A percentile compares a stretch with the other conserved stretches of the same genome.
Evolutionary conservation across 2,797 vertebrate species (phyloP).

Genomic region (Poecile montanus): DNA sequence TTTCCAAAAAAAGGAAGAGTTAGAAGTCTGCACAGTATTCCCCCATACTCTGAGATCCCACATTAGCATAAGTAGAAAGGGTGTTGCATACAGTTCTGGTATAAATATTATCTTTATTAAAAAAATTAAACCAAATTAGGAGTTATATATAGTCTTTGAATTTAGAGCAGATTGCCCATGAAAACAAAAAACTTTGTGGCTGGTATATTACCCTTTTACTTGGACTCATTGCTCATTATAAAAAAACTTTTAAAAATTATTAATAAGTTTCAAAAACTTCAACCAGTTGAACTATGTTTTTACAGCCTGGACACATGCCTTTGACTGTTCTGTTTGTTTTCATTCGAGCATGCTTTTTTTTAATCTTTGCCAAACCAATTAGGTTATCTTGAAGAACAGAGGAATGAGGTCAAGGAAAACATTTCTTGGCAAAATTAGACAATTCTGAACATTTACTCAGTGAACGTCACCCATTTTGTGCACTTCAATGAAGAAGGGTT

Average conservation of each 20-base stretch:
- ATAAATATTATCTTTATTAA: neutral
- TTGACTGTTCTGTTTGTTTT: neutral
- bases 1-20: neutral
- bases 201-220: neutral
- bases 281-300: neutral
- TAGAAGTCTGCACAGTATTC: neutral
- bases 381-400: slow-evolving; percentile 3
- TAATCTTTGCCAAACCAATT: neutral
- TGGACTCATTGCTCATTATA: neutral
- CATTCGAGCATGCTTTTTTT: neutral
- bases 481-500: neutral
- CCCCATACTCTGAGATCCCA: neutral
- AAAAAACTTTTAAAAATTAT: neutral
- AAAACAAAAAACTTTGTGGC: neutral
- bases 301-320: neutral
- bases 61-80: neutral
- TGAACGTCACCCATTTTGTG: neutral
- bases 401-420: neutral
- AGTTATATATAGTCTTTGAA: neutral
- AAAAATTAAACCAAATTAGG: neutral
- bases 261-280: neutral
- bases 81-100: neutral
- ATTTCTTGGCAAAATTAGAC: slow-evolving; percentile 10
- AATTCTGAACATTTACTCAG: neutral
- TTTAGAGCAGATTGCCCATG: neutral